Evolutionary conservation across 2,888 invertebrate species (phyloP).

Genomic region (Cryptophagus acutangulus): DNA sequence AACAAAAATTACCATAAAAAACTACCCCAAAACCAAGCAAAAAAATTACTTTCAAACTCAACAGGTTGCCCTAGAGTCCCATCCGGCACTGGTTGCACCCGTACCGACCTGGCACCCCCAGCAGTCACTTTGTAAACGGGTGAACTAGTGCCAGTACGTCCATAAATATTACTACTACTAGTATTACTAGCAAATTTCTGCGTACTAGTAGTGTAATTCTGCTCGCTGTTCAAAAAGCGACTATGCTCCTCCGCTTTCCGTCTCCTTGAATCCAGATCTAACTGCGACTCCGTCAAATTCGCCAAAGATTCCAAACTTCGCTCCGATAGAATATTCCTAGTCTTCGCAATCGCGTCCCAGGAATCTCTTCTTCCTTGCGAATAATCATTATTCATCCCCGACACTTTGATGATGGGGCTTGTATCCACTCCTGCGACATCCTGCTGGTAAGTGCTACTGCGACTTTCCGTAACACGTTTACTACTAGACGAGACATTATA

Average conservation of each 20-base stretch:
- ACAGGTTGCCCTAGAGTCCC: constrained; percentile 87
- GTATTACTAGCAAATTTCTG: too few species aligned
- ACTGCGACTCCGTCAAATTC: constrained; percentile 60
- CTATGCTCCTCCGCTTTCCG: constrained; percentile 40
- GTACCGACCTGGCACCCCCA: constrained; percentile 78
- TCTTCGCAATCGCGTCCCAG: constrained; percentile 79
- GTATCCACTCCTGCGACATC: constrained; percentile 48
- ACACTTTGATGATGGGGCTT: constrained; percentile 57
- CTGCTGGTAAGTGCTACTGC: constrained; percentile 11
- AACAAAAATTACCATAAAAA: constrained; percentile 8
- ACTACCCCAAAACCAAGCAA: background rate
- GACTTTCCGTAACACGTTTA: constrained; percentile 36
- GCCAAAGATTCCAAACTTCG: constrained; percentile 66
- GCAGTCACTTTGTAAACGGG: constrained; percentile 29
- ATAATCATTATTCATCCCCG: constrained; percentile 53
- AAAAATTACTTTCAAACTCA: constrained; percentile 85
- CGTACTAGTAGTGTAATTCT: constrained; percentile 13
- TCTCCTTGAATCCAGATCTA: constrained; percentile 47
- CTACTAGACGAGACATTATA: constrained; percentile 37
- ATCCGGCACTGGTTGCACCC: constrained; percentile 80
- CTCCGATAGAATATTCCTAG: constrained; percentile 67
- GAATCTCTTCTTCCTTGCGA: constrained; percentile 62
- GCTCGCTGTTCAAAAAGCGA: constrained; percentile 32
- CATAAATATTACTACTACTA: background rate
- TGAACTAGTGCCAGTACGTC: constrained; percentile 28